phyloP scores from a whole-genome alignment of 2,888 invertebrate species.

The Hirudinaria manillensis region DNA sequence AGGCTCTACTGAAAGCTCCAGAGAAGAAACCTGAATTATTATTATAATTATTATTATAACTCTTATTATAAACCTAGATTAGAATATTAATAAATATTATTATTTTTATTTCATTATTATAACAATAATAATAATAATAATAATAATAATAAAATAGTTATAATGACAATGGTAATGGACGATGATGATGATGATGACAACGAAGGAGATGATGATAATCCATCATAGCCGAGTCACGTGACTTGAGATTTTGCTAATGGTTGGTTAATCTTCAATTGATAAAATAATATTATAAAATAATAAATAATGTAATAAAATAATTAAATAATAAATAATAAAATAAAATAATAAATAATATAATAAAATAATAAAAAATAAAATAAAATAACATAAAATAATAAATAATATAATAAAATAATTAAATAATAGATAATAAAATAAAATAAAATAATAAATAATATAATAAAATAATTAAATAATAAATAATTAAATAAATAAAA shows the following conservation, averaged over 20 bases:
- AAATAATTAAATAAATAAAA: neutral
- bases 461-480: neutral
- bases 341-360: neutral
- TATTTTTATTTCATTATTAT: no score
- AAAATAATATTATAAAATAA: neutral
- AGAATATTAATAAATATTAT: no score
- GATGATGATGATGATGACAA: neutral
- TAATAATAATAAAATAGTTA: slow-evolving; percentile 12
- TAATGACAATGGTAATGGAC: slow-evolving; percentile 6
- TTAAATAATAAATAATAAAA: neutral
- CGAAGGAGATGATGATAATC: slow-evolving; percentile 19
- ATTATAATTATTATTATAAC: no score
- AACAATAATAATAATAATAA: neutral
- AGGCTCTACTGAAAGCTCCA: no score
- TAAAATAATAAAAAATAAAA: neutral
- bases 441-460: neutral
- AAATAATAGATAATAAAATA: neutral
- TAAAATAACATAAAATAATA: neutral
- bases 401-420: neutral
- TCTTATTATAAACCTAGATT: no score
- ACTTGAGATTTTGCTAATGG: no score
- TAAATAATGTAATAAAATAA: neutral
- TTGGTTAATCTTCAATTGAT: no score
- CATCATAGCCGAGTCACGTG: neutral
- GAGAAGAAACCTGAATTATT: no score